Percentiles rank a stretch among this genome's conserved stretches.
These are phyloP conservation scores for Eugnorisma glareosa DNA, from an alignment of 2,888 invertebrate genomes.

Conservation along the genomic window DNA sequence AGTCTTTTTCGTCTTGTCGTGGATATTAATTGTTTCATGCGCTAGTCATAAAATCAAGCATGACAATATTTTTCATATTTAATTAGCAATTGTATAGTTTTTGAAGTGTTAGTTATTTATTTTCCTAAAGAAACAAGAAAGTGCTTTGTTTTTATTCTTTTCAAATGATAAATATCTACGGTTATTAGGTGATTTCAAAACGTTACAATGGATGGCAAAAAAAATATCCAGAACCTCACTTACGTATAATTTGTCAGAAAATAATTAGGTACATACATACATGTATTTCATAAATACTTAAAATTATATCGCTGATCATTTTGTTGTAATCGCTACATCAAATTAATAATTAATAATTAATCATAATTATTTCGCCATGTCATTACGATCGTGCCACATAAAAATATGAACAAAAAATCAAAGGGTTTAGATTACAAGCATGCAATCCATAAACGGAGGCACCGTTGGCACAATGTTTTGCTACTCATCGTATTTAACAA, in stretches of 20 bases:
- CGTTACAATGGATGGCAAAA: not conserved
- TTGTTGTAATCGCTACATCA: constrained; percentile 10
- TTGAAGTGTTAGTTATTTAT: constrained; percentile 15
- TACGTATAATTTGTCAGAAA: not conserved
- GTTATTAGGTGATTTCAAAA: not conserved
- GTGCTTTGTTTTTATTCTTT: constrained; percentile 29
- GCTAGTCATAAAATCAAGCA: constrained; percentile 11
- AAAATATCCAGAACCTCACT: not conserved
- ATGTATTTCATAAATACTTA: constrained; percentile 1
- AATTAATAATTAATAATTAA: too few species aligned
- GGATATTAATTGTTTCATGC: not conserved
- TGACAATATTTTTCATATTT: constrained; percentile 3
- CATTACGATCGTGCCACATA: constrained; percentile 17
- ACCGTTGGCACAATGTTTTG: constrained; percentile 40
- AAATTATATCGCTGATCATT: constrained; percentile 12
- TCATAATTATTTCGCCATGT: constrained; percentile 12
- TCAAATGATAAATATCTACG: constrained; percentile 18
- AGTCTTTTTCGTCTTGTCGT: constrained; percentile 20
- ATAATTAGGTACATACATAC: constrained; percentile 1
- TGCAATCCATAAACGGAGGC: constrained; percentile 30
- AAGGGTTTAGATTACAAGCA: constrained; percentile 32
- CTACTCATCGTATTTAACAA: constrained; percentile 60
- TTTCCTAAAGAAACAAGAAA: not conserved
- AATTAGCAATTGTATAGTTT: constrained; percentile 15
- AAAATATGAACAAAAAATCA: constrained; percentile 16